These are phyloP conservation scores for Sebastes flavidus DNA, from an alignment of 2,797 vertebrate genomes.

Conservation along the genomic window DNA sequence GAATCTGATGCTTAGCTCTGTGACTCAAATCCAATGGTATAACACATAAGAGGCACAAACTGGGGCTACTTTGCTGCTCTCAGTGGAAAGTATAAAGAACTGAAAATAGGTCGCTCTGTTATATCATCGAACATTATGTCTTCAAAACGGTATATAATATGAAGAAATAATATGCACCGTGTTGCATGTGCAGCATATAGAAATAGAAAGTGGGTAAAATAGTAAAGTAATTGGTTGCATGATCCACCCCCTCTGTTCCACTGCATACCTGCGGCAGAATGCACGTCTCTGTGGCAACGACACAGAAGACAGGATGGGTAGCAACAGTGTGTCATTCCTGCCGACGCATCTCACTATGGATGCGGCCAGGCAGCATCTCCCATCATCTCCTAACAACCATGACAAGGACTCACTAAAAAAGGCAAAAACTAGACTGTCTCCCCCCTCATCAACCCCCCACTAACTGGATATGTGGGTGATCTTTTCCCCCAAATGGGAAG, in stretches of 20 bases:
- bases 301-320: slow-evolving; percentile 27
- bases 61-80: neutral
- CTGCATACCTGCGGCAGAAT: slow-evolving; percentile 60
- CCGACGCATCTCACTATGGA: slow-evolving; percentile 45
- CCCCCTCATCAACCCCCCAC: neutral
- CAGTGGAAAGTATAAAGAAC: neutral
- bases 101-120: slow-evolving; percentile 8
- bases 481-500: slow-evolving; percentile 2
- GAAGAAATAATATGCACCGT: neutral
- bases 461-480: neutral
- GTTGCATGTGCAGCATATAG: neutral
- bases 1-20: neutral
- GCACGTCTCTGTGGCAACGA: slow-evolving; percentile 47
- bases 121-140: neutral
- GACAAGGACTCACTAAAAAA: neutral
- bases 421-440: neutral
- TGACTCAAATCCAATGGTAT: neutral
- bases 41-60: neutral
- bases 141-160: neutral
- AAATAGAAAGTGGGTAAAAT: neutral
- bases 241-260: slow-evolving; percentile 3
- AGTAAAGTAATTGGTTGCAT: neutral
- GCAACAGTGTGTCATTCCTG: slow-evolving; percentile 61
- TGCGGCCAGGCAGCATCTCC: slow-evolving; percentile 42
- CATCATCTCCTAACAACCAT: slow-evolving; percentile 19